These are phyloP conservation scores for Drosophila setifemur DNA, from an alignment of 1,140 invertebrate species.

Conservation along the genomic window DNA sequence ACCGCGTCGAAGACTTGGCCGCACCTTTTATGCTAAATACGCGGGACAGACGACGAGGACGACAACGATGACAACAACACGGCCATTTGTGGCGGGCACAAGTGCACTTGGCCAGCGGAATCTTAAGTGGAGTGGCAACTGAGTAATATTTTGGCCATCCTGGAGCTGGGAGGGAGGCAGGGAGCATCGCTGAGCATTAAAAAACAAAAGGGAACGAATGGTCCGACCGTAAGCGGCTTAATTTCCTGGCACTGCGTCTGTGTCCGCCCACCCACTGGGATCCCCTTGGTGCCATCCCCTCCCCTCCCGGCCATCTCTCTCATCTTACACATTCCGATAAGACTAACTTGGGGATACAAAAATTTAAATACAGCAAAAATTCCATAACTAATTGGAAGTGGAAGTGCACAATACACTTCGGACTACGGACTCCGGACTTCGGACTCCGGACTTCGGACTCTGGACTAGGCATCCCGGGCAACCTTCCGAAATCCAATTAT, in stretches of 20 bases:
- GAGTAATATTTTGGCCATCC: conserved; percentile 48
- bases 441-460: not conserved
- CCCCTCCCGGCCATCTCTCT: not conserved
- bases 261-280: not conserved
- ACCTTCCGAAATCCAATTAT: conserved; percentile 57
- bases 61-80: conserved; percentile 30
- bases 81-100: conserved; percentile 65
- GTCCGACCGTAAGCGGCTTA: conserved; percentile 68
- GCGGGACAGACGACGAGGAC: conserved; percentile 11
- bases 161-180: not conserved
- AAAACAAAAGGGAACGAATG: conserved; percentile 54
- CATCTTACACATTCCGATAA: conserved; percentile 29
- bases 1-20: conserved; percentile 20
- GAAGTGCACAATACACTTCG: conserved; percentile 33
- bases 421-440: not conserved
- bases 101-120: conserved; percentile 72
- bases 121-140: conserved; percentile 76
- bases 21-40: conserved; percentile 79
- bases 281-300: no score
- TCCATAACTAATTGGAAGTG: conserved; percentile 62
- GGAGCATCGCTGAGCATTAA: conserved; percentile 49
- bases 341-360: conserved; percentile 35
- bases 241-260: conserved; percentile 32
- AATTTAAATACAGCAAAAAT: conserved; percentile 50
- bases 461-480: not conserved